A percentile compares a stretch with the other conserved stretches of the same genome.
Conservation (phyloP, 2,797 vertebrate genomes). For the Chloroceryle amazona region DNA sequence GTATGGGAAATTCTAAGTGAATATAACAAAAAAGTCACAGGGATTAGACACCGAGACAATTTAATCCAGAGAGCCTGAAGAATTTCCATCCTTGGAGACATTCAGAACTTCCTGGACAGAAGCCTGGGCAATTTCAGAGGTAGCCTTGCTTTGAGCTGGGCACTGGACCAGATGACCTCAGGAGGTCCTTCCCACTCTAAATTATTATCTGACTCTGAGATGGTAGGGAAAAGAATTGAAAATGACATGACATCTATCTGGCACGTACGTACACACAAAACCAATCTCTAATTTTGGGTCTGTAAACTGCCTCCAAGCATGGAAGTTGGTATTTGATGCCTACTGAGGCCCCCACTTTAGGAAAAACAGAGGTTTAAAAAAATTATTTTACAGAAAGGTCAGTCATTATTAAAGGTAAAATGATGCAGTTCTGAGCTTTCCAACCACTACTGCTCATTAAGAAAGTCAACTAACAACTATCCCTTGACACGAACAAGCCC, state of each 20-base stretch:
- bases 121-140: too few relatives aligned
- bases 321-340: background rate
- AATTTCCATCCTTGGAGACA: background rate
- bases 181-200: too few relatives aligned
- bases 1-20: background rate
- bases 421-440: background rate
- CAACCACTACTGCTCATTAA: background rate
- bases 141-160: too few relatives aligned
- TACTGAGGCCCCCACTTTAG: background rate
- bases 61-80: background rate
- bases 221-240: background rate
- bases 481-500: background rate
- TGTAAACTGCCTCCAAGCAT: background rate
- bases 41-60: background rate
- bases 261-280: background rate
- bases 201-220: background rate
- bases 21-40: background rate
- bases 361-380: background rate
- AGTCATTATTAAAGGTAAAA: background rate
- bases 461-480: background rate
- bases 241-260: background rate
- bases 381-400: background rate
- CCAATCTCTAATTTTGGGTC: background rate
- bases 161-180: too few relatives aligned
- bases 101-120: background rate